phyloP scores from a whole-genome alignment of 2,888 invertebrate species.

The Trissolcus brochymenae region DNA sequence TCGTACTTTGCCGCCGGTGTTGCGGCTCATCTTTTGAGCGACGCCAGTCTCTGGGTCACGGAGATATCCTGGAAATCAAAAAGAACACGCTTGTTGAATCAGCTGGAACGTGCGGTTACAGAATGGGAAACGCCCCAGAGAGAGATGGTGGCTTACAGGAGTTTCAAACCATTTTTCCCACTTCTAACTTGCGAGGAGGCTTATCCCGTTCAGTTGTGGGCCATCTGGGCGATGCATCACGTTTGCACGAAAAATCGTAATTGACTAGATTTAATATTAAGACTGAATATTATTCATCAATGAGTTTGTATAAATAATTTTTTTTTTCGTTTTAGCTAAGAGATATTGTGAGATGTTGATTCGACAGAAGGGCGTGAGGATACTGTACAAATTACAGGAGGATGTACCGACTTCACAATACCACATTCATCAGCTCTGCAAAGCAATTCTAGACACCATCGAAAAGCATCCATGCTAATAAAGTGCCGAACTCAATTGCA shows the following conservation, averaged over 20 bases:
- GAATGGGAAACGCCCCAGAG: slow-evolving; percentile 83
- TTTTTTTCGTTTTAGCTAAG: slow-evolving; percentile 77
- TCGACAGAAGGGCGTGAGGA: slow-evolving; percentile 80
- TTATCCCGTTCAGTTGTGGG: slow-evolving; percentile 85
- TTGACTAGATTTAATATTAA: background rate
- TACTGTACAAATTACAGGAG: slow-evolving; percentile 75
- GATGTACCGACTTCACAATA: slow-evolving; percentile 72
- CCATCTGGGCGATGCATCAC: slow-evolving; percentile 87
- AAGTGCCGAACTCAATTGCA: slow-evolving; percentile 54
- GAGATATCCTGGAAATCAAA: slow-evolving; percentile 61
- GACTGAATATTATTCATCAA: background rate
- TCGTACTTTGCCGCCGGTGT: slow-evolving; percentile 86
- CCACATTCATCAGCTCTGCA: slow-evolving; percentile 72
- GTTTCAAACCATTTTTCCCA: slow-evolving; percentile 85
- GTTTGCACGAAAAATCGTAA: slow-evolving; percentile 85
- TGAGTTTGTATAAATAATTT: background rate
- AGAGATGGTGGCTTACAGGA: slow-evolving; percentile 86
- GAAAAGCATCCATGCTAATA: slow-evolving; percentile 71
- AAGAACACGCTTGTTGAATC: slow-evolving; percentile 67
- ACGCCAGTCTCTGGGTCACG: slow-evolving; percentile 78
- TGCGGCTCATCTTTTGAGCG: slow-evolving; percentile 83
- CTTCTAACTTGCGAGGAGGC: slow-evolving; percentile 80
- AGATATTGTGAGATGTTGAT: slow-evolving; percentile 83
- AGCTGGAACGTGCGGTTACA: slow-evolving; percentile 78
- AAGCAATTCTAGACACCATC: slow-evolving; percentile 72